These are phyloP conservation scores for Ploceus nigricollis DNA, from an alignment of 2,113 vertebrate genomes.

Conservation along the genomic window DNA sequence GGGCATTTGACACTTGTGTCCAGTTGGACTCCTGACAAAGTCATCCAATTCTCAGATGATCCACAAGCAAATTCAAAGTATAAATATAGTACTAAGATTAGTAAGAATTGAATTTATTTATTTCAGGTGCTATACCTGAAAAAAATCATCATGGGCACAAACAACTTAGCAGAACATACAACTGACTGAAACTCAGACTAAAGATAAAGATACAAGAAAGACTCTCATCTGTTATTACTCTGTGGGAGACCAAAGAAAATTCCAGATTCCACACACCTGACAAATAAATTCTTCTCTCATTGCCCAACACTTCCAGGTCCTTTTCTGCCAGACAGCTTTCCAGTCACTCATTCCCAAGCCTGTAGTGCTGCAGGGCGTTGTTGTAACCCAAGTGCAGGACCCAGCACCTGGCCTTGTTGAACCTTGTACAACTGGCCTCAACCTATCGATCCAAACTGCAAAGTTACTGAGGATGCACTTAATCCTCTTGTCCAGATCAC, in stretches of 20 bases:
- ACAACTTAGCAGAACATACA: not conserved
- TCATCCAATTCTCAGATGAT: not conserved
- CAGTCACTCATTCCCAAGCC: not conserved
- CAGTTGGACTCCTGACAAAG: not conserved
- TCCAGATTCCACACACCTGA: not conserved
- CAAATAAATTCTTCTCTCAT: not conserved
- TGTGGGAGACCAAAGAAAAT: not conserved
- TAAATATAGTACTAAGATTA: not conserved
- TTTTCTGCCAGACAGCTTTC: not conserved
- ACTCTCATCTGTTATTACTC: not conserved
- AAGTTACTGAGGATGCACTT: not conserved
- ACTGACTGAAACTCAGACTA: not conserved
- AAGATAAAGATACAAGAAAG: not conserved
- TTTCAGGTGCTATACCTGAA: not conserved
- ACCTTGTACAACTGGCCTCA: no score
- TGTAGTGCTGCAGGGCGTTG: not conserved
- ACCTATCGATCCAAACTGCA: fast-evolving
- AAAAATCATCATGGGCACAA: not conserved
- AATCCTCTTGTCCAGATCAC: not conserved
- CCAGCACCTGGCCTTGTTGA: not conserved
- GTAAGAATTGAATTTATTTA: not conserved
- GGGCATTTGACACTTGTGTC: not conserved
- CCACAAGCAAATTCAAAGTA: not conserved
- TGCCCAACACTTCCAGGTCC: not conserved
- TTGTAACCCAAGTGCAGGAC: not conserved